Base-by-base conservation (phyloP, 2,888 invertebrate species). In the Spialia ferax region DNA sequence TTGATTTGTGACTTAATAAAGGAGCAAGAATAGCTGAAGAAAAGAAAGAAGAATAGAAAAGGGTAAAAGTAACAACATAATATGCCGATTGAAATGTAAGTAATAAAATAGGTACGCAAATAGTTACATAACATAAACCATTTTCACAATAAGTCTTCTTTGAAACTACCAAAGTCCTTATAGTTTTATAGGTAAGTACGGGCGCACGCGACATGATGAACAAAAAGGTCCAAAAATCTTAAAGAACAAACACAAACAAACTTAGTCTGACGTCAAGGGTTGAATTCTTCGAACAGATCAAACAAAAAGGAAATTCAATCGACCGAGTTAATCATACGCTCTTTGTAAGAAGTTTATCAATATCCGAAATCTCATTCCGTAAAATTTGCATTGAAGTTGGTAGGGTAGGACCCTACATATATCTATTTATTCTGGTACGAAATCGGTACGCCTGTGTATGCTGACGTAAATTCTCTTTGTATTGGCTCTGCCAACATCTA, bases 331-430 rank as follows among this genome's bases (percentile, higher is more conserved):
- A 26, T 23, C 23, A 8, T 54, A 29, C 22, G 26, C 23, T 54
- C 23, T 29, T 26, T 54, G 7, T 26, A 22, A 52, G 18, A 48
- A 60, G 7, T 18, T 60, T 50, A 29, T 32, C 68, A 71, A 74
- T 76, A 72, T 73, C 70, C 57, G 7, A 61, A 23, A 54, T 23
- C 26, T n/a, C 13, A 15, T 54, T 29, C 29, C 10, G 26, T 29
- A 15, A 29, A 54, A 54, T 54, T 54, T 38, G n/a, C 38, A 38
- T 38, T n/a, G n/a, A 29, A 29, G 29, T 29, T 2, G 4, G 8
- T 29, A 29, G 0, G 1, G n/a, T n/a, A n/a, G n/a, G n/a, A 26
- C 6, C 26, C 26, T 38, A 2, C n/a, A 10, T 18, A 10, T 45
- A 45, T 45, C 8, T 45, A 45, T 45, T 45, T 42, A 6, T 15